These are phyloP conservation scores for Lobophora halterata DNA, from an alignment of 2,888 invertebrate genomes.

Conservation along the genomic window DNA sequence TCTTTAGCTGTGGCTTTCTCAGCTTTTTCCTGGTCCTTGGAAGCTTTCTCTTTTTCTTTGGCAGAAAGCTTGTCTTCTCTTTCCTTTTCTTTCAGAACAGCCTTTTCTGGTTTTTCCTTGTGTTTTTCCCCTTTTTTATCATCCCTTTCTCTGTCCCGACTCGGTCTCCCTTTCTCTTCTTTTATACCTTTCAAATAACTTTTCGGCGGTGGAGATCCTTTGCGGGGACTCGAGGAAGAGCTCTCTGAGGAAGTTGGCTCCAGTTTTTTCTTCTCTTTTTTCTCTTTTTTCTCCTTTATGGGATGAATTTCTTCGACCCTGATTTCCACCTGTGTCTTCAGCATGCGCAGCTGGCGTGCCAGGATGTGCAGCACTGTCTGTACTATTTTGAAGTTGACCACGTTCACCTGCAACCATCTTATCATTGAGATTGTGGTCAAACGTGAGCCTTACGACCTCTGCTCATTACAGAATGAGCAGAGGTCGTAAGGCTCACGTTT, in stretches of 20 bases:
- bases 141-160: slow-evolving; percentile 17
- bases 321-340: slow-evolving; percentile 58
- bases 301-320: slow-evolving; percentile 28
- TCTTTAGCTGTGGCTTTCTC: slow-evolving; percentile 11
- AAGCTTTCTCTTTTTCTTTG: slow-evolving; percentile 18
- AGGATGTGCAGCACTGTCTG: slow-evolving; percentile 58
- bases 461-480: too few species aligned
- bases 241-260: slow-evolving; percentile 7
- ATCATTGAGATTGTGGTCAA: too few species aligned
- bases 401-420: slow-evolving; percentile 43
- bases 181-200: slow-evolving; percentile 2
- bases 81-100: slow-evolving; percentile 11
- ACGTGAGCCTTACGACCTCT: too few species aligned
- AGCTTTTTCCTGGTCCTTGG: slow-evolving; percentile 15
- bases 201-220: slow-evolving; percentile 3
- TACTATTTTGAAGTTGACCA: slow-evolving; percentile 56
- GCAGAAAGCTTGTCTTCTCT: slow-evolving; percentile 8
- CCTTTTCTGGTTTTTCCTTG: not conserved
- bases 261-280: slow-evolving; percentile 19
- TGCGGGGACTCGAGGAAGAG: slow-evolving; percentile 8
- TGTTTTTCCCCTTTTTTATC: slow-evolving; percentile 21
- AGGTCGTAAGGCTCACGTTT: too few species aligned
- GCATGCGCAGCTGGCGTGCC: slow-evolving; percentile 59
- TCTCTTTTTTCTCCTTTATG: slow-evolving; percentile 10
- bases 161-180: slow-evolving; percentile 4